Base-by-base conservation (phyloP, 2,113 vertebrate genomes). In the Corydoras maculifer region DNA sequence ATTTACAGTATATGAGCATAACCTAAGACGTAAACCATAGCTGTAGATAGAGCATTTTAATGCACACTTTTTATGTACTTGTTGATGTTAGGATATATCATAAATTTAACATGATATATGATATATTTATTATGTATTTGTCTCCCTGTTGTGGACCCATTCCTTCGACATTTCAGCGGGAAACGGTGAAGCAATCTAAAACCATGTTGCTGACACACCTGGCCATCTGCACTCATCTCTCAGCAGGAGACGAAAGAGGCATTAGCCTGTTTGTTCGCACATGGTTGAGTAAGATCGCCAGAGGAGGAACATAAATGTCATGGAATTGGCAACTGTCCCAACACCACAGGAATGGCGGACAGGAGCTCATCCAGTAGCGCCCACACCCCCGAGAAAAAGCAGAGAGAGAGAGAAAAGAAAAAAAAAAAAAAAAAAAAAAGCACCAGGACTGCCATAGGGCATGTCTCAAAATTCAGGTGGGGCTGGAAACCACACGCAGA, bases 251-350 rank as follows among this genome's bases (percentile, higher is more conserved):
- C 43, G 62, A 75, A 62, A 66, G 66, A 75, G 65, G 69, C 58
- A 69, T 77, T 70, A 78, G 78, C 78, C 77, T 84, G 81, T 85
- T 85, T 82, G 79, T 77, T 82, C 80, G 80, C 75, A 77, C 81
- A 35, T 66, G 78, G 79, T 87, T 86, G 83, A 81, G 77, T 80
- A 84, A 82, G 70, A 78, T n/a, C 64, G 81, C 86, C 85, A 58
- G 62, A 79, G 82, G 77, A 70, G 75, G 73, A 76, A 79, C 61
- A 80, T 86, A 81, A 87, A 85, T 86, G 77, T 85, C 60, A 68
- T 74, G 82, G 76, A 78, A 69, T 82, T 85, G 87, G 82, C 84
- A 78, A 60, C 65, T 15, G 71, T 72, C 75, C 83, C 79, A 69
- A 48, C 65, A 75, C 72, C 74, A 75, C 73, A 79, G 65, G 67